Evolutionary conservation across 2,113 vertebrate genomes (phyloP).

Genomic region (Heterotis niloticus): DNA sequence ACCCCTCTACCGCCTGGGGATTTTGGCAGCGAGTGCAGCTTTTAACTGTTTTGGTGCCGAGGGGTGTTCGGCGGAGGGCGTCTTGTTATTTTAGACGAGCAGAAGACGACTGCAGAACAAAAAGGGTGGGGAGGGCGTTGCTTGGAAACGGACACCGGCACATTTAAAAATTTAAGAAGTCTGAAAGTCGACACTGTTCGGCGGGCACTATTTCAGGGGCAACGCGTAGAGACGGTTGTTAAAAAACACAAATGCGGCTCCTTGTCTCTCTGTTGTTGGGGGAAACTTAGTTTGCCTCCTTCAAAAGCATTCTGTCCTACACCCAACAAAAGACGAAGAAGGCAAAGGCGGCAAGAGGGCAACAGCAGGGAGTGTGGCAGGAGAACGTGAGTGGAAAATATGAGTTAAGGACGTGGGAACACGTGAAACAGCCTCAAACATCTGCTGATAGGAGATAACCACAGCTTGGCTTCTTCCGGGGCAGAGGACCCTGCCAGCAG

Average conservation of each 20-base stretch:
- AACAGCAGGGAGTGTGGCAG: not conserved
- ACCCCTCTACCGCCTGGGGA: not conserved
- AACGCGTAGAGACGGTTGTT: too few species aligned
- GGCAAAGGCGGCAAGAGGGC: not conserved
- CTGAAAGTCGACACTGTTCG: too few species aligned
- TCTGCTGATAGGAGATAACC: not conserved
- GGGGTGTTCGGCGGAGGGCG: not conserved
- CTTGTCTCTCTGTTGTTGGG: not conserved
- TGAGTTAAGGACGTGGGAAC: not conserved
- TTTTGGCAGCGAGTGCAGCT: not conserved
- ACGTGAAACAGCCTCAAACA: not conserved
- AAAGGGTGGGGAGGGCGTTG: not conserved
- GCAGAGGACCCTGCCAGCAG: not conserved
- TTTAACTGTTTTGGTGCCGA: not conserved
- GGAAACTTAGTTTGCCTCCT: not conserved
- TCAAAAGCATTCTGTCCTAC: constrained; percentile 1
- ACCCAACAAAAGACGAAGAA: not conserved
- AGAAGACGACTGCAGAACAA: not conserved
- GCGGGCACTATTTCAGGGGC: too few species aligned
- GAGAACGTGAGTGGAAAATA: constrained; percentile 3
- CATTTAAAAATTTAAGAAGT: too few species aligned
- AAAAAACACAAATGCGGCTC: not conserved
- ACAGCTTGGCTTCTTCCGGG: not conserved
- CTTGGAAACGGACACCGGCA: too few species aligned
- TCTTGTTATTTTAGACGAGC: not conserved